Percentiles rank a stretch among this genome's conserved stretches.
phyloP scores from a whole-genome alignment of 2,113 vertebrate species.

The Empidonax alnorum region DNA sequence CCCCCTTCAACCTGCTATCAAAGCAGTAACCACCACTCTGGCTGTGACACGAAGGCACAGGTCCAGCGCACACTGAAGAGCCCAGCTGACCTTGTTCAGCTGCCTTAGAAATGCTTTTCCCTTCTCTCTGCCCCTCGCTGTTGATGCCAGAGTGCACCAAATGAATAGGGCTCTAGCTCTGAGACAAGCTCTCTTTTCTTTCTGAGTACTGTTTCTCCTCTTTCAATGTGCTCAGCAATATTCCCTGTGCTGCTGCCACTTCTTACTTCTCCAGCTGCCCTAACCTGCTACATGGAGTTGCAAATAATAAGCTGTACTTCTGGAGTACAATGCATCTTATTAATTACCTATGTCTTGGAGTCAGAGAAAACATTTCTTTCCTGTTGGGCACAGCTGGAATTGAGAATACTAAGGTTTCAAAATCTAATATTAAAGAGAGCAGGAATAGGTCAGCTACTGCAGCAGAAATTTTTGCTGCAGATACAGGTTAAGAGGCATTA shows the following conservation, averaged over 20 bases:
- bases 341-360: neutral
- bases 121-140: neutral
- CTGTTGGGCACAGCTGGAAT: slow-evolving; percentile 10
- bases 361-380: neutral
- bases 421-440: neutral
- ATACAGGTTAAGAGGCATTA: neutral
- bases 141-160: neutral
- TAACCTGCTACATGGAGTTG: neutral
- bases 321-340: slow-evolving; percentile 16
- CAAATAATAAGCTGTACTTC: slow-evolving; percentile 47
- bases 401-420: neutral
- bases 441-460: neutral
- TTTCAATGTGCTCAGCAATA: neutral
- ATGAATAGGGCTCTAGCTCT: neutral
- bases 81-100: neutral
- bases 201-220: neutral
- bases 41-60: neutral
- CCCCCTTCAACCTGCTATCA: neutral
- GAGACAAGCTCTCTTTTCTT: neutral
- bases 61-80: neutral
- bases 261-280: slow-evolving; percentile 3
- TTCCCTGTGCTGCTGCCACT: neutral
- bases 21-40: neutral
- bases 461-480: neutral
- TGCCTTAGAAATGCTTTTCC: neutral